Evolutionary conservation across 2,888 invertebrate genomes (phyloP).

Genomic region (Eristalinus aeneus): DNA sequence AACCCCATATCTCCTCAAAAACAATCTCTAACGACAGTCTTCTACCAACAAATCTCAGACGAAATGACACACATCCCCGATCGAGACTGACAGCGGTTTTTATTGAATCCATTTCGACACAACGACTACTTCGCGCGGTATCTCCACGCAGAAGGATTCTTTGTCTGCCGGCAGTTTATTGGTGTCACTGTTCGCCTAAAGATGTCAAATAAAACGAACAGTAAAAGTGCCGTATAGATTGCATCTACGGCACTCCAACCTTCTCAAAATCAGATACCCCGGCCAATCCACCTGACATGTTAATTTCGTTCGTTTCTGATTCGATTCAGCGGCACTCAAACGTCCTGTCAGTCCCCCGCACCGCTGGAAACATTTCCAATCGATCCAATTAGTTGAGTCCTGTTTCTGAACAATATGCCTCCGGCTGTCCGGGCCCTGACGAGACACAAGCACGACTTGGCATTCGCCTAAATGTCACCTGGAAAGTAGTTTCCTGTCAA

Average conservation of each 20-base stretch:
- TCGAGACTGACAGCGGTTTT: not conserved
- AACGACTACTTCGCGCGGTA: not conserved
- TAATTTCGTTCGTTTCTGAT: not conserved
- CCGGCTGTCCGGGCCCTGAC: not conserved
- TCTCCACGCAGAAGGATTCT: not conserved
- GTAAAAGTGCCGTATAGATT: not conserved
- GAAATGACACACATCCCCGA: not conserved
- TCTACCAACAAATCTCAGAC: not conserved
- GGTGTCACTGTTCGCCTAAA: not conserved
- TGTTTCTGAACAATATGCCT: not conserved
- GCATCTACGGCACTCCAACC: not conserved
- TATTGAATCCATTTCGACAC: not conserved
- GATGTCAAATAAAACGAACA: not conserved
- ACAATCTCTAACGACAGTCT: not conserved
- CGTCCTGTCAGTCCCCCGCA: not conserved
- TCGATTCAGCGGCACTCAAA: not conserved
- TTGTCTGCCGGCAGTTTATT: not conserved
- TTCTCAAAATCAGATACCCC: not conserved
- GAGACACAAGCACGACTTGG: not conserved
- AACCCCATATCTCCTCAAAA: not conserved
- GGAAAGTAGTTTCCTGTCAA: not conserved
- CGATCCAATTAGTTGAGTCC: not conserved
- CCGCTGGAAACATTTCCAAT: not conserved
- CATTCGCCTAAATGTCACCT: not conserved
- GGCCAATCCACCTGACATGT: not conserved